A percentile compares a stretch with the other conserved stretches of the same genome.
phyloP scores from a whole-genome alignment of 2,113 vertebrate genomes.

The Calidris pygmaea region DNA sequence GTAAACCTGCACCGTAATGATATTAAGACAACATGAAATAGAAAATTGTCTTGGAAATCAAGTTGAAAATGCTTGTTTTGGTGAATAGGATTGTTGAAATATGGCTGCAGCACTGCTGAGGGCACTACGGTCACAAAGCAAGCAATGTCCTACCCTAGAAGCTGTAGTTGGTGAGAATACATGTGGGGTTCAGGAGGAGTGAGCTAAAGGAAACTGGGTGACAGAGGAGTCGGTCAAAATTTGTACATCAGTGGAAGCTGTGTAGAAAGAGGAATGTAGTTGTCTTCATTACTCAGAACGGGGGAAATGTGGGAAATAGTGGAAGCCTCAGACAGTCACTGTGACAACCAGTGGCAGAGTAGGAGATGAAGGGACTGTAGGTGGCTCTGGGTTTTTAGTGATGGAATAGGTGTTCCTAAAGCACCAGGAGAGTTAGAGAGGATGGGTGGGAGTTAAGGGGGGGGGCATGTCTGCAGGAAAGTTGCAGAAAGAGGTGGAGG shows the following conservation, averaged over 20 bases:
- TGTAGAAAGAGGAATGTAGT: background rate
- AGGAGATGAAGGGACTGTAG: background rate
- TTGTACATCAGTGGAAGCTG: background rate
- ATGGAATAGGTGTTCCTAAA: background rate
- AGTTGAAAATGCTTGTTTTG: background rate
- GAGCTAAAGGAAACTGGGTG: background rate
- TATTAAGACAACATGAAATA: background rate
- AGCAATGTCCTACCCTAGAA: background rate
- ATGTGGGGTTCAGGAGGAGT: background rate
- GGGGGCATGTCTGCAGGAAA: background rate
- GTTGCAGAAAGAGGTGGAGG: background rate
- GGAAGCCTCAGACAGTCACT: background rate
- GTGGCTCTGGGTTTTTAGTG: background rate
- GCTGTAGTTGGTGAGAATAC: background rate
- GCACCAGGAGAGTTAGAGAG: background rate
- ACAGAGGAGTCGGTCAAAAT: background rate
- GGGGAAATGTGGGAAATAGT: background rate
- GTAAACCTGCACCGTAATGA: background rate
- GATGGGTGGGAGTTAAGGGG: background rate
- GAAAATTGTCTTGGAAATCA: background rate
- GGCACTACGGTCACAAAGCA: background rate
- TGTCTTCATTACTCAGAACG: background rate
- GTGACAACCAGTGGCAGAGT: background rate
- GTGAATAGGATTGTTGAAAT: background rate
- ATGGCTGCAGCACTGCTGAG: background rate